Conservation (phyloP, 2,113 vertebrate species). For the Laterallus jamaicensis region DNA sequence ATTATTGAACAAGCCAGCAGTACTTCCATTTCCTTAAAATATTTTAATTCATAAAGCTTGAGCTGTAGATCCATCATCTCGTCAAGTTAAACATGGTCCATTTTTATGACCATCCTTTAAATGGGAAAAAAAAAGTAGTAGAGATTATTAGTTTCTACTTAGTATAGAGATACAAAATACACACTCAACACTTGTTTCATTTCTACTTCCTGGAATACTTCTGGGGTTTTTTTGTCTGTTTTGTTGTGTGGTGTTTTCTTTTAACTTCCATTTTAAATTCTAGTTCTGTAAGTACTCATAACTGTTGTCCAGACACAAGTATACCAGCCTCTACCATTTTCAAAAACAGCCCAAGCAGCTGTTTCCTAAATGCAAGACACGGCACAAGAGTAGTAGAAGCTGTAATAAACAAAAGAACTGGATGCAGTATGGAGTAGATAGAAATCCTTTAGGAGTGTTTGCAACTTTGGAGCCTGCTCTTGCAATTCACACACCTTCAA, state of each 20-base stretch:
- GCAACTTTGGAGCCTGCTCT: neutral
- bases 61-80: neutral
- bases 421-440: neutral
- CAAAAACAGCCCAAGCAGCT: neutral
- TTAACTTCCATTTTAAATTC: neutral
- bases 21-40: neutral
- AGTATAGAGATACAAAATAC: neutral
- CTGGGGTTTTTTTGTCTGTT: neutral
- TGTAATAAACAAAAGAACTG: neutral
- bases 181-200: neutral
- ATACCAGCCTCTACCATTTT: neutral
- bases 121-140: neutral
- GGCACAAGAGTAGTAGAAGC: neutral
- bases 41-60: neutral
- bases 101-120: neutral
- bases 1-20: fast-evolving
- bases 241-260: neutral
- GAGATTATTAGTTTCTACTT: neutral
- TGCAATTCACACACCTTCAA: neutral
- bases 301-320: neutral
- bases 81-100: neutral
- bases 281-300: neutral
- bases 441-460: neutral
- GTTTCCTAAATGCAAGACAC: neutral
- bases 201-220: neutral